phyloP scores from a whole-genome alignment of 1,140 invertebrate genomes.

The Plectus sambesii region DNA sequence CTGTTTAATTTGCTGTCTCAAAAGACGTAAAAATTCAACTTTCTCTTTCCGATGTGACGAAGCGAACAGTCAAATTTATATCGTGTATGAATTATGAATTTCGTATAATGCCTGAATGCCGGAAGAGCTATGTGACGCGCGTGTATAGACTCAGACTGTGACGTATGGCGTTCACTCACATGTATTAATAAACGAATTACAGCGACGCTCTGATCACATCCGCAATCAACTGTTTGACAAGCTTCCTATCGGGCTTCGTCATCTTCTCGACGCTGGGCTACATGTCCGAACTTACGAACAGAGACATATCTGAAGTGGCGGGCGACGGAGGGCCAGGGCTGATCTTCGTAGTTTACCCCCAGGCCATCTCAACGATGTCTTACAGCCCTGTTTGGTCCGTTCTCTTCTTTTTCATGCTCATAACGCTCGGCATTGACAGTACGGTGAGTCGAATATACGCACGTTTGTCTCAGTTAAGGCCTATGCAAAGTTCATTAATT shows the following conservation, averaged over 20 bases:
- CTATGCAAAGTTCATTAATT: conserved; percentile 10
- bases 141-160: background rate
- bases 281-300: conserved; percentile 64
- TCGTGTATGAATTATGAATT: too few relatives aligned
- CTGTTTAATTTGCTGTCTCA: too few relatives aligned
- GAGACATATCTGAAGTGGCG: conserved; percentile 71
- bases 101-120: too few relatives aligned
- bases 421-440: conserved; percentile 67
- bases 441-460: conserved; percentile 26
- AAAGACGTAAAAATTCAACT: too few relatives aligned
- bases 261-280: conserved; percentile 92
- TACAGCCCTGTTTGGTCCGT: conserved; percentile 72
- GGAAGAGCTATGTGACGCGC: too few relatives aligned
- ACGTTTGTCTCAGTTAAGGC: background rate
- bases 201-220: conserved; percentile 88
- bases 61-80: too few relatives aligned
- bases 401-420: conserved; percentile 93
- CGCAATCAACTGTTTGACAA: conserved; percentile 84
- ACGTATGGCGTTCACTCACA: background rate
- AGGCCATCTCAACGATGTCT: conserved; percentile 46
- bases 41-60: too few relatives aligned
- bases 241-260: conserved; percentile 91
- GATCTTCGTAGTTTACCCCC: conserved; percentile 44
- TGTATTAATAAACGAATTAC: conserved; percentile 13
- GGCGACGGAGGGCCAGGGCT: conserved; percentile 34